These are phyloP conservation scores for Tetranychus truncatus DNA, from an alignment of 2,888 invertebrate species.

Conservation along the genomic window DNA sequence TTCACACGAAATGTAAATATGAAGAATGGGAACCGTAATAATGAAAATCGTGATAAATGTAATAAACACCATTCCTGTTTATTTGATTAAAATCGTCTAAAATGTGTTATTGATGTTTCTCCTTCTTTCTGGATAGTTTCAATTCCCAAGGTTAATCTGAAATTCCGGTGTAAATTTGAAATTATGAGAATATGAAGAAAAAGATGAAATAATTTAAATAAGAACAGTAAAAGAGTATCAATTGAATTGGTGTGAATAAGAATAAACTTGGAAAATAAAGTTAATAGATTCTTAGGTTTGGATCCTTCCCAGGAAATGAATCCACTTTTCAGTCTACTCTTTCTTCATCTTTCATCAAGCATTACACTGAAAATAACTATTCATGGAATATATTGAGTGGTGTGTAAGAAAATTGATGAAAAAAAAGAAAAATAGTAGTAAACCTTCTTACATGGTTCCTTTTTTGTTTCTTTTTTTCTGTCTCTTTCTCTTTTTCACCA, in stretches of 20 bases:
- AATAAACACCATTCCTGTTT: too few relatives aligned
- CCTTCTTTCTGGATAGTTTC: background rate
- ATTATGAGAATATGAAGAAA: background rate
- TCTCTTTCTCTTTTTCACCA: background rate
- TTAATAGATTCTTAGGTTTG: background rate
- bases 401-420: too few relatives aligned
- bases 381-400: too few relatives aligned
- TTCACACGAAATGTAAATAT: slow-evolving; percentile 7
- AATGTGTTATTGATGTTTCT: too few relatives aligned
- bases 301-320: background rate
- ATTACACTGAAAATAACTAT: too few relatives aligned
- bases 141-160: background rate
- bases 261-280: background rate
- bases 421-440: too few relatives aligned
- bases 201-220: background rate
- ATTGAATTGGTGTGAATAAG: background rate
- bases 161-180: background rate
- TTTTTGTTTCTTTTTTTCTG: background rate
- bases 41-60: too few relatives aligned
- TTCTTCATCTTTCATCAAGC: background rate
- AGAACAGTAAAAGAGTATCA: background rate
- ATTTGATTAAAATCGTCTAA: too few relatives aligned
- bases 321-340: background rate
- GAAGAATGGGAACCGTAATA: too few relatives aligned
- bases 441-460: background rate